Evolutionary conservation across 1,140 invertebrate genomes (phyloP), one percentile per base, ranked within the genome.

Genomic region (Drosophila guanche): DNA sequence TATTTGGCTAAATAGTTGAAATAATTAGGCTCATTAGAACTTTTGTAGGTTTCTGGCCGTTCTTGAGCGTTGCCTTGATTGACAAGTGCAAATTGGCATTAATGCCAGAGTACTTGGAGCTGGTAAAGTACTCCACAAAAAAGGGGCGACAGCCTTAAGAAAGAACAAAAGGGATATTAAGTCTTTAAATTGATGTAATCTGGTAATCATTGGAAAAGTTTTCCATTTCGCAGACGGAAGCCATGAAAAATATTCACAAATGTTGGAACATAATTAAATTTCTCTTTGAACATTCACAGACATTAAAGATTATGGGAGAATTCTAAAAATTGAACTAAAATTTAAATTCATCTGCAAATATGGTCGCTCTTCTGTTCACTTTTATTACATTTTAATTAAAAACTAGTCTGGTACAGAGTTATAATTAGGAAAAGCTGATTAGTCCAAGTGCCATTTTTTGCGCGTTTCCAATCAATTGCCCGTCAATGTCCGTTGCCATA

Each of bases 21-120:
- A 88, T 85, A 88, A 88, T 88, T 81, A 74, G 54, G 65, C 69
- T 76, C 84, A 85, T 85, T 85, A 88, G 73, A 60, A 75, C 42
- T 66, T 60, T 57, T 60, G 58, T 56, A 55, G 71, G 59, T 74
- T 55, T 65, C 48, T 53, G 52, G 16, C 37, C 46, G 37, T 10
- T 37, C 33, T 27, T 22, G 29, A 63, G 53, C 29, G 42, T 29
- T 37, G 50, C 8, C 47, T 23, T 74, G 59, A 67, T 69, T 68
- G 66, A 68, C 66, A 54, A 75, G 61, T 75, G 71, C 71, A 58
- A 75, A 75, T 66, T 54, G 54, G 54, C 56, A 68, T 69, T 69
- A 69, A 68, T 69, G 63, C 51, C 68, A 43, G 55, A 68, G 51
- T 68, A 56, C 51, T 23, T 20, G 20, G 25, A 37, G 48, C 63